Evolutionary conservation across 2,797 vertebrate species (phyloP).

Genomic region (Podarcis siculus): DNA sequence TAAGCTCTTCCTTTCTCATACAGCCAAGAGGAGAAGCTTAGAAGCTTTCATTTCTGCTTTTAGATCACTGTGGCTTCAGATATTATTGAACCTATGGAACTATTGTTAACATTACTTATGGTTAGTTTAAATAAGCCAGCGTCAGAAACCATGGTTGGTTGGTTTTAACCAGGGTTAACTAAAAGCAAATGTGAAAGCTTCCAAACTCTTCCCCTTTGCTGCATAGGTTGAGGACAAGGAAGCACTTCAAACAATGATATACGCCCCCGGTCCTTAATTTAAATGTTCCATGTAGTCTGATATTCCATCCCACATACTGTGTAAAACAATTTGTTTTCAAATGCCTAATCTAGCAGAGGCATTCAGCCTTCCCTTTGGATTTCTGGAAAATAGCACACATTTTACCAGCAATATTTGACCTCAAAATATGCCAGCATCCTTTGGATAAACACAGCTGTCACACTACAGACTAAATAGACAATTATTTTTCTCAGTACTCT

Average conservation of each 20-base stretch:
- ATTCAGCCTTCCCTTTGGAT: neutral
- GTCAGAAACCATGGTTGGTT: no score
- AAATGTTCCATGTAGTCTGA: neutral
- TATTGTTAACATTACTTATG: no score
- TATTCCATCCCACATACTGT: neutral
- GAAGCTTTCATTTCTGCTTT: no score
- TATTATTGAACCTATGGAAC: no score
- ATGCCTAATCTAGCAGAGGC: neutral
- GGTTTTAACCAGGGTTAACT: no score
- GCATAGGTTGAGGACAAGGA: no score
- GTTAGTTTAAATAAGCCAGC: no score
- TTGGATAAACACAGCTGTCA: conserved; percentile 23
- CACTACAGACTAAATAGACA: neutral
- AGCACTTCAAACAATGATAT: neutral
- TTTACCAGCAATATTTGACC: neutral
- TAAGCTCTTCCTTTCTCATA: no score
- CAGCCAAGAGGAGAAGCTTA: no score
- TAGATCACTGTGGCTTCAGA: no score
- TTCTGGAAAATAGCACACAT: neutral
- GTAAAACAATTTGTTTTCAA: conserved; percentile 2
- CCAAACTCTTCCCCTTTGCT: no score
- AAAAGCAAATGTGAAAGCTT: no score
- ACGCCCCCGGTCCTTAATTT: neutral
- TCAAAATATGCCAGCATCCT: neutral
- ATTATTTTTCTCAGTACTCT: neutral